A percentile compares a stretch with the other conserved stretches of the same genome.
Evolutionary conservation across 2,113 vertebrate genomes (phyloP).

Genomic region (Pica pica): DNA sequence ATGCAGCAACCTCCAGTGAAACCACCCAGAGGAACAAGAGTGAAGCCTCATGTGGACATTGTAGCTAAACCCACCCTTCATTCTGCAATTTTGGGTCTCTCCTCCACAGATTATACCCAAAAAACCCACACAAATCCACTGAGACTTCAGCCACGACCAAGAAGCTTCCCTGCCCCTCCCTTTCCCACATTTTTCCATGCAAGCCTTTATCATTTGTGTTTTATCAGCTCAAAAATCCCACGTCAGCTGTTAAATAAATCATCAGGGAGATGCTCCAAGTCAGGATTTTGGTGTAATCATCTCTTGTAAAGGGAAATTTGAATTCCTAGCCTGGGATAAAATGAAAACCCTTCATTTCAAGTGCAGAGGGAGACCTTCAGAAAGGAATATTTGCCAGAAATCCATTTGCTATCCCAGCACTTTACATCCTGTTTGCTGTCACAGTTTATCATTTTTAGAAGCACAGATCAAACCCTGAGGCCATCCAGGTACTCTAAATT

Average conservation of each 20-base stretch:
- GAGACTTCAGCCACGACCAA: not conserved
- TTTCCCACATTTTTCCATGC: not conserved
- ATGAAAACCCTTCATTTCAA: not conserved
- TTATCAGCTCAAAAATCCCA: not conserved
- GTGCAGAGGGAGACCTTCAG: not conserved
- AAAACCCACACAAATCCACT: rapidly evolving
- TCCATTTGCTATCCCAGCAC: not conserved
- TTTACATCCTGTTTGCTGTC: not conserved
- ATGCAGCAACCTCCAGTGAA: not conserved
- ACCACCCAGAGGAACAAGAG: rapidly evolving
- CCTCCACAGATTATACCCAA: not conserved
- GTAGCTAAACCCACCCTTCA: not conserved
- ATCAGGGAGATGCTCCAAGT: not conserved
- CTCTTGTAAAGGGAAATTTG: not conserved
- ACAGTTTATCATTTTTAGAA: not conserved
- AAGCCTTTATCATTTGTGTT: not conserved
- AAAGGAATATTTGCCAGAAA: not conserved
- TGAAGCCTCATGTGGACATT: rapidly evolving
- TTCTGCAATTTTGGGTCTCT: not conserved
- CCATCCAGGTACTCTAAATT: not conserved
- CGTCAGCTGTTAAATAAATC: not conserved
- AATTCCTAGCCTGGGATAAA: not conserved
- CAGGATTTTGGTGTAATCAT: not conserved
- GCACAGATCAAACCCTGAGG: not conserved
- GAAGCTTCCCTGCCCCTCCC: not conserved